Evolutionary conservation across 1,140 invertebrate species (phyloP), one percentile per base, ranked within the genome.

Genomic region (Oryctes rhinoceros): DNA sequence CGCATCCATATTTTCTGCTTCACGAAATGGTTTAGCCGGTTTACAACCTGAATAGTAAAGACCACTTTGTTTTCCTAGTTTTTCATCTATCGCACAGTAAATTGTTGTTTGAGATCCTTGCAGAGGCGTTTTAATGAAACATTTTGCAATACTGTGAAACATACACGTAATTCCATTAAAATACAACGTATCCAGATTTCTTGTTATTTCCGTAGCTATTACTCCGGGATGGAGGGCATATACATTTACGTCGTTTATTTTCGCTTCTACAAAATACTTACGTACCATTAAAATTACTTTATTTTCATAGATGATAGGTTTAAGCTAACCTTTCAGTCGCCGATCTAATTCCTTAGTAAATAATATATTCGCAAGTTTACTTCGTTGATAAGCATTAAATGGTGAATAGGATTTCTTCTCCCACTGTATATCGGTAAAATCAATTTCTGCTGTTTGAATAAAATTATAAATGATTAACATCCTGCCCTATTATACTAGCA

Each of bases 61-160:
- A 80, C 94, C 93, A 83, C 91, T 92, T 84, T 92, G 87, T 81
- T 91, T 88, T 10, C 88, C 91, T 80, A 91, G 89, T 77, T 90
- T 87, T 81, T 93, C 92, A 85, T 94, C 92, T 0, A 95, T 85
- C 1, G 94, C 91, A 85, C 95, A 94, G 84, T 94, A 91, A 53
- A 97, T 88, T 1, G 92, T 92, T 0, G 95, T 96, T 86, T 96
- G 94, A 13, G 94, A 94, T 0, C 94, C 94, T 81, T 93, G 89
- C 81, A 90, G 89, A 0, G 90, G 89, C 10, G 88, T 89, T 86
- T 94, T 94, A 30, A 91, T 88, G 75, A 91, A 90, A 3, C 86
- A 88, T 35, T 79, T 84, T 0, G 86, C 48, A 0, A 88, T 0
- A 10, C 78, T 37, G 1, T 48, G 1, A 80, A 84, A 87, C 3